phyloP scores from a whole-genome alignment of 2,113 vertebrate genomes.

The Podilymbus podiceps region DNA sequence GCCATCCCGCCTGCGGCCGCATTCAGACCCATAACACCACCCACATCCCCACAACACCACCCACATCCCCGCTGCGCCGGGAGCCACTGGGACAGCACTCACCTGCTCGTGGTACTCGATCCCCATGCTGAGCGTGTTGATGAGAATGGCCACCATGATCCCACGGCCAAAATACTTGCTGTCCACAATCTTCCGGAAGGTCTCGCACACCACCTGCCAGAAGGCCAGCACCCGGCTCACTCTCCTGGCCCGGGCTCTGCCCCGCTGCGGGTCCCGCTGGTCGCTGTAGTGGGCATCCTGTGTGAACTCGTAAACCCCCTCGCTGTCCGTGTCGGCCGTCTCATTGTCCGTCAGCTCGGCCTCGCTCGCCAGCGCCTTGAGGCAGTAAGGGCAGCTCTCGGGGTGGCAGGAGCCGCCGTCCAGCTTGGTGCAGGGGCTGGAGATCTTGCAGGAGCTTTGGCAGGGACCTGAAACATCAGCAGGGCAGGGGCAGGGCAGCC shows the following conservation, averaged over 20 bases:
- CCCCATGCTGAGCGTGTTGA: conserved; percentile 98
- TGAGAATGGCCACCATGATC: conserved; percentile 98
- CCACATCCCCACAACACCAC: fast-evolving
- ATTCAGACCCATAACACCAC: fast-evolving
- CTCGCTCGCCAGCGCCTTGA: conserved; percentile 75
- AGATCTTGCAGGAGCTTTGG: conserved; percentile 84
- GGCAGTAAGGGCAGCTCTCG: conserved; percentile 90
- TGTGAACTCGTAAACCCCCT: conserved; percentile 90
- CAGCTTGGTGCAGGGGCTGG: conserved; percentile 82
- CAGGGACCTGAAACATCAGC: conserved; percentile 73
- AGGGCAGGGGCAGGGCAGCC: background rate
- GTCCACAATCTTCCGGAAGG: conserved; percentile 95
- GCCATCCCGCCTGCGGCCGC: fast-evolving
- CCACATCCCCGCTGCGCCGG: too few relatives aligned
- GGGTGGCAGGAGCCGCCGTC: conserved; percentile 81
- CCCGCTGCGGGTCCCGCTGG: conserved; percentile 76
- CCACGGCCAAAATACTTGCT: conserved; percentile 98
- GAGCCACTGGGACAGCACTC: background rate
- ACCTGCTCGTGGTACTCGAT: conserved; percentile 99
- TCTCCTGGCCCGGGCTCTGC: conserved; percentile 64
- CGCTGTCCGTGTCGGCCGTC: conserved; percentile 86
- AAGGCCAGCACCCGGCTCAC: conserved; percentile 75
- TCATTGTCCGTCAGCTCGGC: conserved; percentile 80
- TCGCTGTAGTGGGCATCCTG: conserved; percentile 88
- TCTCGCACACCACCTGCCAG: conserved; percentile 91